Evolutionary conservation across 2,113 vertebrate species (phyloP).

Genomic region (Saimiri boliviensis): DNA sequence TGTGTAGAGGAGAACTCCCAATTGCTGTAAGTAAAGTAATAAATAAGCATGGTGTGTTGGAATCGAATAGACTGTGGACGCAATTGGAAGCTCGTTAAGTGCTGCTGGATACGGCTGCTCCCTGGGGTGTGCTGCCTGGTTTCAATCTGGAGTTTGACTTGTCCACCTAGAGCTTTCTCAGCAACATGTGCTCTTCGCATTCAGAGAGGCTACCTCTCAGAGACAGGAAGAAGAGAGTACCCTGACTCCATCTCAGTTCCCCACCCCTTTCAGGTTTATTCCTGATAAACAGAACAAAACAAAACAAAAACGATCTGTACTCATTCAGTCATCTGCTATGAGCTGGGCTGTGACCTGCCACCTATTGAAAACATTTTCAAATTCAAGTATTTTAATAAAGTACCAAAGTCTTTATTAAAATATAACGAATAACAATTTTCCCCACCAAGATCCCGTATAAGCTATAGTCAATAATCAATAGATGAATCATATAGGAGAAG

Average conservation of each 20-base stretch:
- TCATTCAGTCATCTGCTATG: neutral
- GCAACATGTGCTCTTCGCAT: neutral
- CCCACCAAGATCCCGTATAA: neutral
- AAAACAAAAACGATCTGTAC: neutral
- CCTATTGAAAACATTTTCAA: neutral
- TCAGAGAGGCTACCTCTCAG: neutral
- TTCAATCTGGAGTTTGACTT: neutral
- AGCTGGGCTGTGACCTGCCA: neutral
- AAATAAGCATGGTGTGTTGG: neutral
- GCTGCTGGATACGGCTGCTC: neutral
- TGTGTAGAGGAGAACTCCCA: neutral
- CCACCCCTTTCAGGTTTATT: neutral
- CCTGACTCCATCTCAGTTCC: neutral
- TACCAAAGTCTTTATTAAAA: too few relatives aligned
- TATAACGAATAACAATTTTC: neutral
- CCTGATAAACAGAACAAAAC: neutral
- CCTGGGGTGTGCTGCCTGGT: neutral
- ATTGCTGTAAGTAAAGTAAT: neutral
- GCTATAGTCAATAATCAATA: neutral
- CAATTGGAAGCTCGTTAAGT: neutral
- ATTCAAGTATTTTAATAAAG: neutral
- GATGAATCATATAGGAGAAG: neutral
- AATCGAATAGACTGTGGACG: neutral
- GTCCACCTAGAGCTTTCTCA: neutral
- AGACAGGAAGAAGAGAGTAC: neutral